These are phyloP conservation scores for Rhinogobio ventralis DNA, from an alignment of 2,797 vertebrate species.

Conservation along the genomic window DNA sequence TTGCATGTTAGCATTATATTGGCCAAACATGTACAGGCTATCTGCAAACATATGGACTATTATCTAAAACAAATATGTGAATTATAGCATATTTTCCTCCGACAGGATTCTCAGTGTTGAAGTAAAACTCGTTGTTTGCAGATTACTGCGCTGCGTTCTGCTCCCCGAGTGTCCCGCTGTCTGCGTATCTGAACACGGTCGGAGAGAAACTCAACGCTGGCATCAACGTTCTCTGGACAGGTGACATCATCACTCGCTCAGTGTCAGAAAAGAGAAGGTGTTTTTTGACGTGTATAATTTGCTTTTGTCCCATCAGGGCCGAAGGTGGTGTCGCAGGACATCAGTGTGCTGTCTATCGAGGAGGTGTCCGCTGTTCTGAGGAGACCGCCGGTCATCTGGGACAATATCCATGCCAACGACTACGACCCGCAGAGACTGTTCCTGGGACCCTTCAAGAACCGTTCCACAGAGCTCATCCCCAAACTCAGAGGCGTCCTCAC, in stretches of 20 bases:
- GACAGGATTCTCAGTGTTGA: not conserved
- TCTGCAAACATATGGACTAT: not conserved
- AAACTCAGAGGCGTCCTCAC: conserved; percentile 93
- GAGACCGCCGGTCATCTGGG: conserved; percentile 96
- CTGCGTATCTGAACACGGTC: conserved; percentile 90
- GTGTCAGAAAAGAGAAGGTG: too few relatives aligned
- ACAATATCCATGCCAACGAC: conserved; percentile 98
- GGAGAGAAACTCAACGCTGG: conserved; percentile 92
- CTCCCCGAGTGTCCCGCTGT: conserved; percentile 90
- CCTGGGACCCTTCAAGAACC: conserved; percentile 95
- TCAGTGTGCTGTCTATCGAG: conserved; percentile 95
- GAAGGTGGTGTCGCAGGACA: conserved; percentile 96
- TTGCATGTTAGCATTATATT: not conserved
- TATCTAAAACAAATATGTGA: not conserved
- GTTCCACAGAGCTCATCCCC: conserved; percentile 92
- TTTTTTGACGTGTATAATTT: too few relatives aligned
- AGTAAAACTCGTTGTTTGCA: conserved; percentile 59
- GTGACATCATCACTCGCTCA: conserved; percentile 69
- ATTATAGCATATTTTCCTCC: not conserved
- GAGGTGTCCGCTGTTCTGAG: conserved; percentile 93
- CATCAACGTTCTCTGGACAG: conserved; percentile 97
- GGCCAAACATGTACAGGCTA: too few relatives aligned
- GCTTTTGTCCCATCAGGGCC: conserved; percentile 80
- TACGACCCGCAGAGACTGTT: conserved; percentile 97
- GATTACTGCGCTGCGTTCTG: conserved; percentile 96